Evolutionary conservation across 2,888 invertebrate genomes (phyloP), one percentile per base, ranked within the genome.

Genomic region (Nomada ruficornis): DNA sequence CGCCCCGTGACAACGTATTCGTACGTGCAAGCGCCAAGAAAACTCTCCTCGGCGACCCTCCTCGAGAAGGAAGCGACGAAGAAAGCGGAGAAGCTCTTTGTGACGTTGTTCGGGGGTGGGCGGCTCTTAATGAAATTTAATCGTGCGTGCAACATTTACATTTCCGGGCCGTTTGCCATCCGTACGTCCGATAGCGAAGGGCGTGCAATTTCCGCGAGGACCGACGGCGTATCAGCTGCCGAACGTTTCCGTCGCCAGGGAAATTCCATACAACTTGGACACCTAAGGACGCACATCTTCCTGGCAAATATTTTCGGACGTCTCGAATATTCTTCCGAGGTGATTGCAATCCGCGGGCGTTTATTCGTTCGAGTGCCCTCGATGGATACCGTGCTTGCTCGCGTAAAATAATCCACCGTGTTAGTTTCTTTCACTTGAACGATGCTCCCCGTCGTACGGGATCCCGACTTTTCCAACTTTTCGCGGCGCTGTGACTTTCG

Each of bases 141-240:
- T 73, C 74, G 54, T 3, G 62, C 67, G 26, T 68, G 62, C 20
- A 5, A 20, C 74, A 47, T 62, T 74, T 67, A 15, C 77, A 55
- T 78, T 74, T 74, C 77, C 62, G 23, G 29, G 60, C 29, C 73
- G 73, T 47, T 65, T 54, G 52, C 54, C 52, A 57, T 57, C 20
- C 55, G 23, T n/a, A 47, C 67, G 75, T 29, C 36, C 60, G 52
- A 54, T 20, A 57, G 26, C 0, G 2, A 23, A 11, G 57, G 47
- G 3, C 47, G 47, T 13, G 4, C 64, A 42, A 29, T 59, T 59
- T 50, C 26, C 54, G 20, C 47, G 44, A 18, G 65, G 60, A 44
- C 29, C 13, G 54, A 44, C 7, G 44, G n/a, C 57, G n/a, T n/a
- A 20, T 10, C 18, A 13, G 20, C 15, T 15, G 36, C 11, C 7